Evolutionary conservation across 2,888 invertebrate genomes (phyloP).

Genomic region (Thelaira solivaga): DNA sequence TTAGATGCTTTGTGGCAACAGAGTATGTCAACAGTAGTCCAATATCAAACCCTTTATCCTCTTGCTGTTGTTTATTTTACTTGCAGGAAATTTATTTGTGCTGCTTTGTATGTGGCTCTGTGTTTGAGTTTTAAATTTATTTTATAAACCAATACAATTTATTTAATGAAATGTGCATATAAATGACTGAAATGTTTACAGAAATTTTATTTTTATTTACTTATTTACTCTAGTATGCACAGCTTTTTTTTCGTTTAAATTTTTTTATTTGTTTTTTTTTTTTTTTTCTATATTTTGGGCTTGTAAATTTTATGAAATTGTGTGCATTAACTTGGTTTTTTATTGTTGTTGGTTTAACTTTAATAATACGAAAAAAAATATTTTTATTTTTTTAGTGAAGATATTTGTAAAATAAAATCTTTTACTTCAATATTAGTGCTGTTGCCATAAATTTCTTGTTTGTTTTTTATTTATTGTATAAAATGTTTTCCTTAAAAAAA

Average conservation of each 20-base stretch:
- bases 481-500: too few species aligned
- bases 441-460: constrained; percentile 1
- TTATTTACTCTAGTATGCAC: constrained; percentile 31
- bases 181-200: constrained; percentile 55
- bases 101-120: background rate
- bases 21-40: constrained; percentile 4
- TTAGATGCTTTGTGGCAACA: background rate
- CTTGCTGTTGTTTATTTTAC: background rate
- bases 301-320: constrained; percentile 37
- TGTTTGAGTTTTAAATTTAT: background rate
- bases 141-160: constrained; percentile 49
- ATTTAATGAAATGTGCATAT: constrained; percentile 57
- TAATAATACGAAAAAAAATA: constrained; percentile 32
- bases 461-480: constrained; percentile 16
- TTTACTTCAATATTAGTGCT: constrained; percentile 24
- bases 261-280: background rate
- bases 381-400: constrained; percentile 13
- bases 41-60: background rate
- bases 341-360: constrained; percentile 11
- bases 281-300: background rate
- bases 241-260: background rate
- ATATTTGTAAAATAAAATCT: constrained; percentile 18
- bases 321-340: constrained; percentile 22
- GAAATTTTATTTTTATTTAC: constrained; percentile 50
- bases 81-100: background rate